A percentile compares a stretch with the other conserved stretches of the same genome.
Conservation (phyloP, 2,888 invertebrate species). For the Rhabditoides inermis region DNA sequence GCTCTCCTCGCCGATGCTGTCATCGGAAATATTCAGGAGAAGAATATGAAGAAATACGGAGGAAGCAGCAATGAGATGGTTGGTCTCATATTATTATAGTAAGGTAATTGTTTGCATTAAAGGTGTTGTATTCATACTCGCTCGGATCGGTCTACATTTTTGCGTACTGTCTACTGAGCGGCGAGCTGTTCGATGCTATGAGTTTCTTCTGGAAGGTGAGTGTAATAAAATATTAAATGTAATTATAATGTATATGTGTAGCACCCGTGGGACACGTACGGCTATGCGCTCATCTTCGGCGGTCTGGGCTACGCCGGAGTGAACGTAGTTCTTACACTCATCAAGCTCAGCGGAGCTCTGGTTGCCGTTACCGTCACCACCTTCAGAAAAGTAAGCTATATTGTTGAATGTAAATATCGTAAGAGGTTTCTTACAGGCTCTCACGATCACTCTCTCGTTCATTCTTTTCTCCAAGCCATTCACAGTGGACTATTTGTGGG, state of each 20-base stretch:
- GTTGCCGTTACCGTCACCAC: slow-evolving; percentile 71
- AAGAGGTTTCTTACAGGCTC: slow-evolving; percentile 60
- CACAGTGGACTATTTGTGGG: slow-evolving; percentile 83
- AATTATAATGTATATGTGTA: slow-evolving; percentile 25
- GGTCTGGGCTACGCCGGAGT: slow-evolving; percentile 83
- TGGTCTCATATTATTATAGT: slow-evolving; percentile 6
- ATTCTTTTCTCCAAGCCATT: slow-evolving; percentile 87
- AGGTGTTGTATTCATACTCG: slow-evolving; percentile 76
- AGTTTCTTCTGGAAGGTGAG: slow-evolving; percentile 70
- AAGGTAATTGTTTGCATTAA: not conserved
- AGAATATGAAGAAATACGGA: slow-evolving; percentile 75
- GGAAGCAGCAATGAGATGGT: slow-evolving; percentile 82
- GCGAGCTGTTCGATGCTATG: slow-evolving; percentile 69
- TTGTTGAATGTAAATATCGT: not conserved
- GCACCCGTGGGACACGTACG: slow-evolving; percentile 67
- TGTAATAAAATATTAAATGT: not conserved
- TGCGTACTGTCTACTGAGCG: slow-evolving; percentile 66
- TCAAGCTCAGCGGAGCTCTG: slow-evolving; percentile 80
- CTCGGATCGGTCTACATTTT: slow-evolving; percentile 77
- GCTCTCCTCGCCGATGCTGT: slow-evolving; percentile 86
- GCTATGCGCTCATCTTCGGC: slow-evolving; percentile 77
- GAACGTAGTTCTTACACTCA: slow-evolving; percentile 80
- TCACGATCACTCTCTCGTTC: slow-evolving; percentile 85
- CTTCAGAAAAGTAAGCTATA: slow-evolving; percentile 45
- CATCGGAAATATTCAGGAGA: slow-evolving; percentile 93